Percentiles rank a stretch among this genome's conserved stretches.
Evolutionary conservation across 2,113 vertebrate genomes (phyloP).

Genomic region (Rhineura floridana): DNA sequence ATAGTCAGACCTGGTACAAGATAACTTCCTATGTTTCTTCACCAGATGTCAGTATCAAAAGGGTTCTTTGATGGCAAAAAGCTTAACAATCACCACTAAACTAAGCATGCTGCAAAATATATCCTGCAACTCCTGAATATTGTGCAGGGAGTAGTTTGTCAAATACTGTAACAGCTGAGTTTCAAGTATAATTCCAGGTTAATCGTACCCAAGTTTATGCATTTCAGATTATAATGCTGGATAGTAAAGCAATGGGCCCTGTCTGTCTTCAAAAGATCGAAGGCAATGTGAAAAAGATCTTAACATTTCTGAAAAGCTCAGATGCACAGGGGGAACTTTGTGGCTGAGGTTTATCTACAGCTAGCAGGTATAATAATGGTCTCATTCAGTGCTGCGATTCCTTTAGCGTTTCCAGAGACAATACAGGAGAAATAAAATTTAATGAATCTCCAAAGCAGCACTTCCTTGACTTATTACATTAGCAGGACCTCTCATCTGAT

Average conservation of each 20-base stretch:
- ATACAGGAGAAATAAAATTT: slow-evolving; percentile 56
- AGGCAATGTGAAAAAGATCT: neutral
- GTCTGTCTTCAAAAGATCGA: neutral
- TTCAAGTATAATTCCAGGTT: neutral
- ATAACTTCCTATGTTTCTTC: neutral
- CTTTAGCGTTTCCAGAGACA: slow-evolving; percentile 49
- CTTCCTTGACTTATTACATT: slow-evolving; percentile 65
- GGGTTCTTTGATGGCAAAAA: neutral
- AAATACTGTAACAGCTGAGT: neutral
- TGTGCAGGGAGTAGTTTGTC: neutral
- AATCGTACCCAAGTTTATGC: neutral
- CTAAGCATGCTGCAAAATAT: neutral
- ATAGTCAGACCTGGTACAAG: too few species aligned
- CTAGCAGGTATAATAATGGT: slow-evolving; percentile 15
- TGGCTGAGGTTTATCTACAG: slow-evolving; percentile 18
- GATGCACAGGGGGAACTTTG: neutral
- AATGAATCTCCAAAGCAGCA: slow-evolving; percentile 64
- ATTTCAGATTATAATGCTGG: neutral
- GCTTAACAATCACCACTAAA: too few species aligned
- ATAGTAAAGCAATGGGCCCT: fast-evolving
- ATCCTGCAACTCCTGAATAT: neutral
- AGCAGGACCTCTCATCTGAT: slow-evolving; percentile 59
- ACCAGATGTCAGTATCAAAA: neutral
- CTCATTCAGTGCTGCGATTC: slow-evolving; percentile 9
- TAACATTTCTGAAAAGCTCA: slow-evolving; percentile 14